Evolutionary conservation across 2,113 vertebrate genomes (phyloP).

Genomic region (Macquaria australasica): DNA sequence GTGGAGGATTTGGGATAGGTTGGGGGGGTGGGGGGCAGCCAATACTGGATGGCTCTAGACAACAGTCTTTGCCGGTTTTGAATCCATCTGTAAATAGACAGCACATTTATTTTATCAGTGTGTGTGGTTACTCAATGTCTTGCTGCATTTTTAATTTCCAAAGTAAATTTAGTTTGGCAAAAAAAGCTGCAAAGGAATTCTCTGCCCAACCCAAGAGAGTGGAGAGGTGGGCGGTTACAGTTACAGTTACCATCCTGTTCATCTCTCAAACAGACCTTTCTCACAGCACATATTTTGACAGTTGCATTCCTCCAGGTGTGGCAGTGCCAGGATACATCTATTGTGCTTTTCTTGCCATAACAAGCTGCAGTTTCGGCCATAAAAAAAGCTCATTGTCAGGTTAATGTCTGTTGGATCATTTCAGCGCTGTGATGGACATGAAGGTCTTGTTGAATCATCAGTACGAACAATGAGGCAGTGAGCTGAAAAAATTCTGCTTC

Average conservation of each 20-base stretch:
- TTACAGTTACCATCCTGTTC: neutral
- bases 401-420: neutral
- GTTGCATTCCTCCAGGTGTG: neutral
- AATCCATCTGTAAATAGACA: neutral
- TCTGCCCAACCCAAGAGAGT: neutral
- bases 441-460: neutral
- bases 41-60: neutral
- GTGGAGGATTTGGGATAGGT: neutral
- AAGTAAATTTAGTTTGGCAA: slow-evolving; percentile 17
- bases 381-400: neutral
- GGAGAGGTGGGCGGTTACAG: neutral
- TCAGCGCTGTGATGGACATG: neutral
- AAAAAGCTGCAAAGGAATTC: slow-evolving; percentile 7
- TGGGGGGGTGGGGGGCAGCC: neutral
- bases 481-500: neutral
- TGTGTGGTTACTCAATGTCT: neutral
- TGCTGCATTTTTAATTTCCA: slow-evolving; percentile 7
- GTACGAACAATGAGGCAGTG: neutral
- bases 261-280: neutral
- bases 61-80: neutral
- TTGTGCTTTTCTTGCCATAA: neutral
- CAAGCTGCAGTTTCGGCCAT: neutral
- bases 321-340: neutral
- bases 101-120: neutral
- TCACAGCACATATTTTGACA: neutral